These are phyloP conservation scores for Syngnathus scovelli DNA, from an alignment of 2,113 vertebrate genomes.

Conservation along the genomic window DNA sequence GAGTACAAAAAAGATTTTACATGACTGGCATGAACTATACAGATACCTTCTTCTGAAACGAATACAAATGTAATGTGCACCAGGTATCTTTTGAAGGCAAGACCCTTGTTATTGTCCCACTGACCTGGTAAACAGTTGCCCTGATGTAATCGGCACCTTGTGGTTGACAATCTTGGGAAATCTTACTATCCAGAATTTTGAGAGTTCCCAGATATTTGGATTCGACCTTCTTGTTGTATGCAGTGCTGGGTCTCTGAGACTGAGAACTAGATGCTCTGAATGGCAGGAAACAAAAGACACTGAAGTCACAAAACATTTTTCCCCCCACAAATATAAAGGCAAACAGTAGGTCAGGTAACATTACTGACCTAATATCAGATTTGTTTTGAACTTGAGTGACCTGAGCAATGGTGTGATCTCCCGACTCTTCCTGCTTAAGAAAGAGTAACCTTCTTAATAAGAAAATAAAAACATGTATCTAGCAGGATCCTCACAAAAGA, in stretches of 20 bases:
- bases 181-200: constrained; percentile 78
- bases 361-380: constrained; percentile 50
- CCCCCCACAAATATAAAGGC: no score
- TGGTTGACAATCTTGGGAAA: constrained; percentile 59
- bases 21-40: neutral
- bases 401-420: constrained; percentile 9
- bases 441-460: constrained; percentile 5
- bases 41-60: neutral
- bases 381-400: constrained; percentile 21
- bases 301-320: neutral
- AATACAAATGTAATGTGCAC: neutral
- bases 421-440: constrained; percentile 34
- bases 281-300: neutral
- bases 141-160: constrained; percentile 75
- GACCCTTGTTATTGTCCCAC: neutral
- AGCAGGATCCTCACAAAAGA: neutral
- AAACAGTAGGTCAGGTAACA: neutral
- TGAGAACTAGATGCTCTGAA: constrained; percentile 46
- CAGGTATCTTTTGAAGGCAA: neutral
- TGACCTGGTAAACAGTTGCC: constrained; percentile 88
- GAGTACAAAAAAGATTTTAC: neutral
- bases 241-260: constrained; percentile 40
- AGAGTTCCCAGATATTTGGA: constrained; percentile 81
- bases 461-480: neutral
- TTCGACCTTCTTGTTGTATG: constrained; percentile 49